phyloP scores from a whole-genome alignment of 2,113 vertebrate species.

The Corythoichthys haematopterus region DNA sequence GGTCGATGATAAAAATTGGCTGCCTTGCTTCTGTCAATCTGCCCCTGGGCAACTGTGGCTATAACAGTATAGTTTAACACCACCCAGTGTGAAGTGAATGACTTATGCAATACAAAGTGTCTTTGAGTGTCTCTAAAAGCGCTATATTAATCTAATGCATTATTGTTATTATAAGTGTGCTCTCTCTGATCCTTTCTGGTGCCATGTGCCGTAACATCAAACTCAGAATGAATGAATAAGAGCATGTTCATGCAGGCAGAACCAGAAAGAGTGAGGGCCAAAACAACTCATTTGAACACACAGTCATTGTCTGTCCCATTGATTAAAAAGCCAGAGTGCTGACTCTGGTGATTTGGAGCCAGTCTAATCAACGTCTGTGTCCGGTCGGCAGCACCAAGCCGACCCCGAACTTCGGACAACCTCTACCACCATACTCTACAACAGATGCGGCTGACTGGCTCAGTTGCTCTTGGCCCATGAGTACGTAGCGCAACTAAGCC shows the following conservation, averaged over 20 bases:
- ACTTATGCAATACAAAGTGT: background rate
- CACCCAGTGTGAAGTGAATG: no score
- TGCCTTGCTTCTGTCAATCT: no score
- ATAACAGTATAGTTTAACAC: no score
- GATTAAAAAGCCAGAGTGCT: conserved; percentile 44
- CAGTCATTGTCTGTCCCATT: conserved; percentile 8
- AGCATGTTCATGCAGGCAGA: conserved; percentile 3
- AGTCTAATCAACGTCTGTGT: conserved; percentile 39
- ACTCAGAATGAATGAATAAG: conserved; percentile 21
- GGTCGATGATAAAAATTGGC: no score
- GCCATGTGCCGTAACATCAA: background rate
- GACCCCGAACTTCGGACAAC: conserved; percentile 33
- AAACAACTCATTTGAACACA: conserved; percentile 22
- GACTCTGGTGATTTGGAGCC: conserved; percentile 49
- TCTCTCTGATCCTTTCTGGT: background rate
- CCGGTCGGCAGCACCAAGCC: conserved; percentile 36
- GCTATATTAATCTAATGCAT: background rate
- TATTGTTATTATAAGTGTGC: background rate
- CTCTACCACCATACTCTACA: conserved; percentile 24
- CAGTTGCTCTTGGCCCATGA: conserved; percentile 52
- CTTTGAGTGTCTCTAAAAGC: no score
- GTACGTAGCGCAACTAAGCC: conserved; percentile 53
- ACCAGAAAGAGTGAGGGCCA: conserved; percentile 29
- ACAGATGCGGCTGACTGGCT: conserved; percentile 27
- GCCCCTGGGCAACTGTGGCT: no score